Evolutionary conservation across 2,888 invertebrate genomes (phyloP).

Genomic region (Thereva unica): DNA sequence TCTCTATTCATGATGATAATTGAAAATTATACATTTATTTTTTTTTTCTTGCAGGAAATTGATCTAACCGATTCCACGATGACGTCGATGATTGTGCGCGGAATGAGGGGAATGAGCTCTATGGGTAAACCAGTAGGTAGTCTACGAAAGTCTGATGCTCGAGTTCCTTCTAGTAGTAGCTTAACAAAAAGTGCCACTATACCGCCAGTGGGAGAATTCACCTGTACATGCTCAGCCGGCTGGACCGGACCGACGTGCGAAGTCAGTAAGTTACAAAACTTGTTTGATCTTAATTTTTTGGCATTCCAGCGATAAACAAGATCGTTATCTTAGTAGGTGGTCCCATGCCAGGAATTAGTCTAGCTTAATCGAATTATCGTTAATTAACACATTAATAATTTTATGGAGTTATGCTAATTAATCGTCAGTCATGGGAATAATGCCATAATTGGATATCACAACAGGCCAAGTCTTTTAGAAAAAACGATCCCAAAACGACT

Average conservation of each 20-base stretch:
- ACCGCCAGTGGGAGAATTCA: conserved; percentile 63
- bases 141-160: conserved; percentile 47
- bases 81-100: conserved; percentile 66
- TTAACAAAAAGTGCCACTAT: conserved; percentile 37
- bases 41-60: conserved; percentile 37
- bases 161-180: conserved; percentile 36
- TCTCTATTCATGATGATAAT: background rate
- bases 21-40: background rate
- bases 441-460: conserved; percentile 22
- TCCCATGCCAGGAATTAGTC: conserved; percentile 10
- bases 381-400: conserved; percentile 33
- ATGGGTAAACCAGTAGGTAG: conserved; percentile 58
- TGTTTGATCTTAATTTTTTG: conserved; percentile 7
- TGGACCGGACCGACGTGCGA: conserved; percentile 83
- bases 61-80: conserved; percentile 39
- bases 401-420: conserved; percentile 32
- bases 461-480: background rate
- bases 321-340: conserved; percentile 13
- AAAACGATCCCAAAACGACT: conserved; percentile 7
- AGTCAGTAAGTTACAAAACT: conserved; percentile 63
- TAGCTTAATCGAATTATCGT: conserved; percentile 24
- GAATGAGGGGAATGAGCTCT: conserved; percentile 60
- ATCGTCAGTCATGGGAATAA: conserved; percentile 18
- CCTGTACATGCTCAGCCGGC: conserved; percentile 80
- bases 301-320: conserved; percentile 3